Percentiles rank a stretch among this genome's conserved stretches.
Evolutionary conservation across 2,113 vertebrate species (phyloP).

Genomic region (Syrmaticus mikado): DNA sequence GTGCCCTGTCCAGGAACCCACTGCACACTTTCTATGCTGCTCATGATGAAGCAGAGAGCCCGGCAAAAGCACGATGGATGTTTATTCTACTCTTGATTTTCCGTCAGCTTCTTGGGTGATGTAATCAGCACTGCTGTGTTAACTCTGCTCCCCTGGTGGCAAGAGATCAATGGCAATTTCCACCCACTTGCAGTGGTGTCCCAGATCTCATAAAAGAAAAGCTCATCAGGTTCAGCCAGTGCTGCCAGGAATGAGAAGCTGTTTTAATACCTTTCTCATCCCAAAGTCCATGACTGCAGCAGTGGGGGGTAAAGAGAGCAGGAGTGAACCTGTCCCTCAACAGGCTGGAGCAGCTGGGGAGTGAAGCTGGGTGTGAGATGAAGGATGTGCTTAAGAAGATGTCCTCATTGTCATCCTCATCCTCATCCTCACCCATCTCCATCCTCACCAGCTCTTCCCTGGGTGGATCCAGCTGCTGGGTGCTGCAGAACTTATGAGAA

Average conservation of each 20-base stretch:
- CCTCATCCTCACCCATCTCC: not conserved
- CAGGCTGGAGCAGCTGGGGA: not conserved
- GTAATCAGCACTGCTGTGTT: not conserved
- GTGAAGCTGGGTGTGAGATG: not conserved
- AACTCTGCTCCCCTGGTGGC: not conserved
- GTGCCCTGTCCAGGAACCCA: not conserved
- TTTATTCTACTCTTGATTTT: not conserved
- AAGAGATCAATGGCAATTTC: not conserved
- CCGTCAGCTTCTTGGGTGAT: not conserved
- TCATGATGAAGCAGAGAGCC: not conserved
- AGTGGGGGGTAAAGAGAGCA: fast-evolving
- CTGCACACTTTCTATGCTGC: not conserved
- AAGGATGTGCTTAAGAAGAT: fast-evolving
- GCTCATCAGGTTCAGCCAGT: fast-evolving
- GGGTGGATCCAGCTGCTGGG: not conserved
- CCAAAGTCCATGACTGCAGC: not conserved
- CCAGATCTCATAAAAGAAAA: not conserved
- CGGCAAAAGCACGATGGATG: not conserved
- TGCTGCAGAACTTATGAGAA: not conserved
- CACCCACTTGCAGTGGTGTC: fast-evolving
- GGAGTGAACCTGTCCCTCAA: not conserved
- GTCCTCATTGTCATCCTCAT: not conserved
- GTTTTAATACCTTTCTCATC: not conserved
- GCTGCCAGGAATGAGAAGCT: fast-evolving
- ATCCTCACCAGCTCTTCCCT: not conserved